These are phyloP conservation scores for Caenorhabditis brenneri DNA, from an alignment of 1,140 invertebrate genomes.

Conservation along the genomic window DNA sequence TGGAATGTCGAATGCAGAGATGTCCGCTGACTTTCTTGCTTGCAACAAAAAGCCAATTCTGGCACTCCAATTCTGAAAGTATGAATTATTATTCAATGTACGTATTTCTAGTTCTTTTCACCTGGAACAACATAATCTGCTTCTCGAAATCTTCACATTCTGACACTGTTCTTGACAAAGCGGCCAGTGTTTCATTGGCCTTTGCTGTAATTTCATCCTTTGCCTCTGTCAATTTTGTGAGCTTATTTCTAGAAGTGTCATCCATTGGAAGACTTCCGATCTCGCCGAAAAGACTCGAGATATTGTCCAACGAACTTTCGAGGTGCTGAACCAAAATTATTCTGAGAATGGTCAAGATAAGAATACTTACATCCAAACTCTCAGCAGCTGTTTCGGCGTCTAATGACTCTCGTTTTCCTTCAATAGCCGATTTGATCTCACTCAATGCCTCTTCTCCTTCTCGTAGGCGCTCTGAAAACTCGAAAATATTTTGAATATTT, in stretches of 20 bases:
- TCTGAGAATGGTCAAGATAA: too few relatives aligned
- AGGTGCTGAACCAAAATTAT: slow-evolving; percentile 58
- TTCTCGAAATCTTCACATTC: slow-evolving; percentile 63
- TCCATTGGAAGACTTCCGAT: slow-evolving; percentile 49
- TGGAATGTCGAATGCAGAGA: slow-evolving; percentile 66
- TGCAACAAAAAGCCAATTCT: slow-evolving; percentile 64
- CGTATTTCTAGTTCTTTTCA: not conserved
- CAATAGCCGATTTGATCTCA: slow-evolving; percentile 11
- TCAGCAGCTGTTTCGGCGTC: slow-evolving; percentile 19
- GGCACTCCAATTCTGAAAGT: slow-evolving; percentile 63
- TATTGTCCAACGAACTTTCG: slow-evolving; percentile 62
- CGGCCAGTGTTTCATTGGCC: slow-evolving; percentile 41
- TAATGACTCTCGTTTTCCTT: not conserved
- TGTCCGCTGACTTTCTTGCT: slow-evolving; percentile 57
- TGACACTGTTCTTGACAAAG: slow-evolving; percentile 54
- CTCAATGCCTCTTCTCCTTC: slow-evolving; percentile 14
- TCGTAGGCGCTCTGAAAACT: not conserved
- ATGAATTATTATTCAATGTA: not conserved
- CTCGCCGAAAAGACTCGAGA: slow-evolving; percentile 30
- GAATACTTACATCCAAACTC: slow-evolving; percentile 23
- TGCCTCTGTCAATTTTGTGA: slow-evolving; percentile 10
- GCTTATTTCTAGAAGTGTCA: slow-evolving; percentile 41
- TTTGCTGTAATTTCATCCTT: slow-evolving; percentile 32
- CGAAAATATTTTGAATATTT: not conserved
- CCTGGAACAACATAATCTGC: slow-evolving; percentile 34